Conservation (phyloP, 2,888 invertebrate genomes). For the Eupithecia insigniata region DNA sequence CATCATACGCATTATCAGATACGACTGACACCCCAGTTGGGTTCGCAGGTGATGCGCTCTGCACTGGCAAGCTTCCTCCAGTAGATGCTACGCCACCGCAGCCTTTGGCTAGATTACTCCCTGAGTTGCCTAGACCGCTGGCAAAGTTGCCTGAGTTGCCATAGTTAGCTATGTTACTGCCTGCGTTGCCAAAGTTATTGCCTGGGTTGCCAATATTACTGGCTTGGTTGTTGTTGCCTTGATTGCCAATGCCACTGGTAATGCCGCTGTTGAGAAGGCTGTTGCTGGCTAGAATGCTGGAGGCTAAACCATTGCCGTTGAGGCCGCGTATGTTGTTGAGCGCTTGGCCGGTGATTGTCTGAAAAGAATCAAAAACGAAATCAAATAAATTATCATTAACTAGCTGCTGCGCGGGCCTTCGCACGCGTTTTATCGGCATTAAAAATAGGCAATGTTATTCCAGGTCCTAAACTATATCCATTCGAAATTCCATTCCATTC, state of each 20-base stretch:
- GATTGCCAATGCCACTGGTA: conserved; percentile 9
- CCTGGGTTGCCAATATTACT: conserved; percentile 2
- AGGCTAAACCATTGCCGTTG: conserved; percentile 31
- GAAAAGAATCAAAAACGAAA: conserved; percentile 24
- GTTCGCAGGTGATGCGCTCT: conserved; percentile 42
- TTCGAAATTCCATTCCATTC: too few species aligned
- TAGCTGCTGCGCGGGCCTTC: too few species aligned
- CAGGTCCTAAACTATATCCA: too few species aligned
- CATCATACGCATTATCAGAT: conserved; percentile 46
- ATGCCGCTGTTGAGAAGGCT: conserved; percentile 26
- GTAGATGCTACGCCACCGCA: conserved; percentile 38
- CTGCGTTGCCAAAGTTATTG: neutral
- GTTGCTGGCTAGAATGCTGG: conserved; percentile 34
- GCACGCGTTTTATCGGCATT: too few species aligned
- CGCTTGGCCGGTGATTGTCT: conserved; percentile 36
- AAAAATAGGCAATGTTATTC: too few species aligned
- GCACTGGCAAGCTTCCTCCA: conserved; percentile 43
- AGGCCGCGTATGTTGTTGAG: conserved; percentile 23
- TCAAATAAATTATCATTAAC: neutral
- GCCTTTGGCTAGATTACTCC: conserved; percentile 8
- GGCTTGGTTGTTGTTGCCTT: conserved; percentile 21
- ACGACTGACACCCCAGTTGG: conserved; percentile 42
- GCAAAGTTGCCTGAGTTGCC: neutral
- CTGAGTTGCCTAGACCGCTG: neutral
- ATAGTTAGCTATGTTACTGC: conserved; percentile 27